These are phyloP conservation scores for Ochropleura plecta DNA, from an alignment of 2,888 invertebrate species.

Conservation along the genomic window DNA sequence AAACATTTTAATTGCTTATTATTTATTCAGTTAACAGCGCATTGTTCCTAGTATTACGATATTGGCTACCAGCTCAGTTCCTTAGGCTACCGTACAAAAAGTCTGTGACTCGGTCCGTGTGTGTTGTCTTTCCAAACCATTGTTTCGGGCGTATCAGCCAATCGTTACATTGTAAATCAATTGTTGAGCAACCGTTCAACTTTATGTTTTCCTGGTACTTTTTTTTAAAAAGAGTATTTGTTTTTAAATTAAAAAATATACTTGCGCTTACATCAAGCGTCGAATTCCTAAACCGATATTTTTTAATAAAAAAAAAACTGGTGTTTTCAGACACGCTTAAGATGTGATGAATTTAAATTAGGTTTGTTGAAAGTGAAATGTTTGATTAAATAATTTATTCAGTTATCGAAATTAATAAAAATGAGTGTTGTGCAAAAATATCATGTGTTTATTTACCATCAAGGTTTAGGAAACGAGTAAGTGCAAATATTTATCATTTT, in stretches of 20 bases:
- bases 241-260: not conserved
- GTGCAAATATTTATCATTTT: not conserved
- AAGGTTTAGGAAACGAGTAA: constrained; percentile 55
- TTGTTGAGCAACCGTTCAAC: constrained; percentile 53
- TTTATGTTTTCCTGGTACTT: constrained; percentile 27
- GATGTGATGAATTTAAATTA: not conserved
- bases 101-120: constrained; percentile 45
- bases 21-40: constrained; percentile 40
- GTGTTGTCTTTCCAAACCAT: constrained; percentile 48
- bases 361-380: not conserved
- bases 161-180: constrained; percentile 62
- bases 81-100: constrained; percentile 38
- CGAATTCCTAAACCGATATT: too few species aligned
- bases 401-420: not conserved
- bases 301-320: not conserved
- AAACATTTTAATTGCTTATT: constrained; percentile 32
- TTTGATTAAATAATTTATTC: not conserved
- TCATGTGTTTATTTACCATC: constrained; percentile 50
- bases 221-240: not conserved
- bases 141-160: constrained; percentile 57
- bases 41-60: constrained; percentile 50
- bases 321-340: not conserved
- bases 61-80: constrained; percentile 26
- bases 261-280: not conserved
- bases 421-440: constrained; percentile 51